Evolutionary conservation across 2,888 invertebrate species (phyloP), one percentile per base, ranked within the genome.

Genomic region (Palloptera scutellata): DNA sequence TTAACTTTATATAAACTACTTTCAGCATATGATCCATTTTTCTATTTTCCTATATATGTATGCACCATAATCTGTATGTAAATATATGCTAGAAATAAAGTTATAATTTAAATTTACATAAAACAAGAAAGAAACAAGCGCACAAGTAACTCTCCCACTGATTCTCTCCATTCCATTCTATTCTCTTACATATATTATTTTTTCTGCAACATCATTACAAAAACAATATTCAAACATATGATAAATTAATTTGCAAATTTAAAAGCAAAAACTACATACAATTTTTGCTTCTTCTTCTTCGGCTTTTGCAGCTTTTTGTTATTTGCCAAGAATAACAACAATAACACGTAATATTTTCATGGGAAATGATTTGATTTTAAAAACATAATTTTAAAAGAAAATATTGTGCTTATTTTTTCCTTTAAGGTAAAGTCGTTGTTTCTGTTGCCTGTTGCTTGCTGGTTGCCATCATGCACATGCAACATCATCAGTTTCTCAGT

Each of bases 361-460:
- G 74, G 74, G 74, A 74, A 74, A 72, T 74, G 73, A 74, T 73
- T 74, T 71, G 15, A 61, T 61, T 61, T 48, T 9, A 11, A 20
- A 13, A 53, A 17, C 48, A n/a, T 19, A 12, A 48, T 12, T 17
- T 5, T 17, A 17, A 60, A 10, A 17, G 20, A 17, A 43, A 19
- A 45, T 45, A 19, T 61, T 20, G 41, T 61, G 19, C 20, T 61
- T 10, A 48, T 45, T 19, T 19, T 8, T 17, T 48, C 5, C 13
- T 17, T 61, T 52, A 15, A 19, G 4, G 3, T 20, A 13, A 30
- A 12, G 30, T 55, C 20, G 55, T 30, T 55, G 55, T 30, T 30
- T 20, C 40, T 20, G 30, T 13, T 10, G 10, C n/a, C 6, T 20
- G 12, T 11, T 55, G 8, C 10, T 10, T 55, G 19, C 1, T 48